These are phyloP conservation scores for Amphipoea lucens DNA, from an alignment of 2,888 invertebrate species.

Conservation along the genomic window DNA sequence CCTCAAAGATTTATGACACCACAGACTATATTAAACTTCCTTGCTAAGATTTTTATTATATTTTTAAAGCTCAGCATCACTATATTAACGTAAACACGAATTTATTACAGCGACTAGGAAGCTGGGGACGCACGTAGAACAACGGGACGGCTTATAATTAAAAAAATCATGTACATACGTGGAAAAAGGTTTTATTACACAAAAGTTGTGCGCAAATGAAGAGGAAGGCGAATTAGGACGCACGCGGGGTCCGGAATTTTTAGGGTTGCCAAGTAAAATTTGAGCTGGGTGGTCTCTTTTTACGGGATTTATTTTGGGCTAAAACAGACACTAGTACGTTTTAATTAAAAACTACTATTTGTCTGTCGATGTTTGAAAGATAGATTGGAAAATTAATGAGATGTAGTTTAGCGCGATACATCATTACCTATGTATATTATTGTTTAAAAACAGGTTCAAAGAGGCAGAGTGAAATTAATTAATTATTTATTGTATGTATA, in stretches of 20 bases:
- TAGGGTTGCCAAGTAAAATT: slow-evolving; percentile 57
- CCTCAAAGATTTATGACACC: slow-evolving; percentile 48
- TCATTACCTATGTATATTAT: too few relatives aligned
- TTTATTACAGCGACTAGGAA: slow-evolving; percentile 42
- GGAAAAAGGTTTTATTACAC: slow-evolving; percentile 57
- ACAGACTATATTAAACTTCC: slow-evolving; percentile 56
- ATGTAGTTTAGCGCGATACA: background rate
- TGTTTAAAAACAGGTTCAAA: background rate
- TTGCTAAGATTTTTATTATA: slow-evolving; percentile 44
- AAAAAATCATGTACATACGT: slow-evolving; percentile 53
- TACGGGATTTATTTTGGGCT: background rate
- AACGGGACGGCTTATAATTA: slow-evolving; percentile 50
- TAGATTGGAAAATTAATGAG: background rate
- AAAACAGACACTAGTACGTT: background rate
- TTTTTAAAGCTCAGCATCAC: slow-evolving; percentile 33
- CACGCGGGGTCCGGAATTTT: slow-evolving; percentile 63
- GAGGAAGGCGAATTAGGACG: slow-evolving; percentile 73
- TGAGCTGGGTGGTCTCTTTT: background rate
- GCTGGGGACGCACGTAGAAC: slow-evolving; percentile 41
- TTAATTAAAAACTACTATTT: background rate
- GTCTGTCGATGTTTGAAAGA: background rate
- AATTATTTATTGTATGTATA: background rate
- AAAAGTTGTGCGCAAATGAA: slow-evolving; percentile 67
- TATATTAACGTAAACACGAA: slow-evolving; percentile 46
- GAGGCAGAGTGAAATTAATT: background rate